A percentile compares a stretch with the other conserved stretches of the same genome.
Conservation (phyloP, 2,888 invertebrate genomes). For the Caradrina kadenii region DNA sequence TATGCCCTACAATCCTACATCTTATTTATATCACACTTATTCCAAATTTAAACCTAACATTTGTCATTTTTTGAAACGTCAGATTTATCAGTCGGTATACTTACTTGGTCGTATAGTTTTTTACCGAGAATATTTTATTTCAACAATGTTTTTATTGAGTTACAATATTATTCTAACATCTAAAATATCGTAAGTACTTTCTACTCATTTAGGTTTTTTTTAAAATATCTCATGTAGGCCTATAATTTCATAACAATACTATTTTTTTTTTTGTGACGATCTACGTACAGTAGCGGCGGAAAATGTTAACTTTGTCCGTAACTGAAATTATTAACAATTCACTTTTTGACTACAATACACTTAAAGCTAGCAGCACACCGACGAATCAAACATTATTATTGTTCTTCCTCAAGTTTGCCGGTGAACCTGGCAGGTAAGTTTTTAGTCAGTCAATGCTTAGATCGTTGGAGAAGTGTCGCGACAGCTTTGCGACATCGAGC, state of each 20-base stretch:
- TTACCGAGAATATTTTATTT: neutral
- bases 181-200: conserved; percentile 6
- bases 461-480: conserved; percentile 87
- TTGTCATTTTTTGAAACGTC: conserved; percentile 5
- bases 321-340: conserved; percentile 10
- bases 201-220: neutral
- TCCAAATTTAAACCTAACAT: conserved; percentile 9
- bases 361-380: conserved; percentile 54
- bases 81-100: conserved; percentile 30
- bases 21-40: conserved; percentile 23
- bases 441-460: conserved; percentile 89
- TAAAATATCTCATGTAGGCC: conserved; percentile 30
- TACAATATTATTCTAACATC: conserved; percentile 9
- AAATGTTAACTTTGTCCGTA: conserved; percentile 4
- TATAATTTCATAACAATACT: conserved; percentile 45
- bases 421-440: conserved; percentile 85
- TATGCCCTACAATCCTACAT: conserved; percentile 11
- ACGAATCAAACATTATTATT: conserved; percentile 44
- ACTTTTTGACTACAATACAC: conserved; percentile 40
- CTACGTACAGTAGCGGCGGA: conserved; percentile 23
- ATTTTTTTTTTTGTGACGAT: conserved; percentile 49
- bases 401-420: conserved; percentile 74
- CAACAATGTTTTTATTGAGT: neutral
- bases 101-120: conserved; percentile 28
- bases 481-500: conserved; percentile 85